These are phyloP conservation scores for Aphodius granarius DNA, from an alignment of 2,888 invertebrate genomes.

Conservation along the genomic window DNA sequence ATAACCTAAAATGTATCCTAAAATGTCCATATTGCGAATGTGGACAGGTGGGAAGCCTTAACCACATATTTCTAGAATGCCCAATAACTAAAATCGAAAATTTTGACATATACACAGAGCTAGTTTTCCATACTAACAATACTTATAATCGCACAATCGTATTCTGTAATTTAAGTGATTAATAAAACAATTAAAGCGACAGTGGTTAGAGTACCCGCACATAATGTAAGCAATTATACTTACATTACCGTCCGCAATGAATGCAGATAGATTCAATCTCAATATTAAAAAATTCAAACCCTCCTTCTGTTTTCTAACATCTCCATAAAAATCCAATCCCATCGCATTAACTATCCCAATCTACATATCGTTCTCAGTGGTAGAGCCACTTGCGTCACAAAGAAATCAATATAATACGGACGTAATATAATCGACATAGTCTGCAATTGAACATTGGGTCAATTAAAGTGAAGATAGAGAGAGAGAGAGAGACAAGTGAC, in stretches of 20 bases:
- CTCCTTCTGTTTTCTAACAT: background rate
- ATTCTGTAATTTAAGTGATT: background rate
- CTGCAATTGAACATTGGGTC: conserved; percentile 5
- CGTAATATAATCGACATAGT: background rate
- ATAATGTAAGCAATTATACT: background rate
- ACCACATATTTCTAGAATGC: too few species aligned
- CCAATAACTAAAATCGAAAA: too few species aligned
- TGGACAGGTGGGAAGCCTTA: too few species aligned
- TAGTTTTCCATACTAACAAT: too few species aligned
- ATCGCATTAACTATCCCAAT: background rate
- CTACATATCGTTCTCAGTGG: background rate
- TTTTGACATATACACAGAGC: too few species aligned
- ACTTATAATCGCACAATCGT: too few species aligned
- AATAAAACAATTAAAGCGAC: background rate
- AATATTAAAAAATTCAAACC: background rate
- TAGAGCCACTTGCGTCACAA: conserved; percentile 6
- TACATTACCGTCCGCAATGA: background rate
- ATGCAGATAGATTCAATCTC: background rate
- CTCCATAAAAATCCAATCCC: background rate
- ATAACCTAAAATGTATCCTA: too few species aligned
- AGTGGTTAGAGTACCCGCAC: background rate
- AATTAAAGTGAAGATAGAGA: conserved; percentile 4
- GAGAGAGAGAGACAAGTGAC: background rate
- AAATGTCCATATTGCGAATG: too few species aligned
- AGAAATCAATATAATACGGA: conserved; percentile 4